These are phyloP conservation scores for Thymelicus sylvestris DNA, from an alignment of 2,888 invertebrate species.

Conservation along the genomic window DNA sequence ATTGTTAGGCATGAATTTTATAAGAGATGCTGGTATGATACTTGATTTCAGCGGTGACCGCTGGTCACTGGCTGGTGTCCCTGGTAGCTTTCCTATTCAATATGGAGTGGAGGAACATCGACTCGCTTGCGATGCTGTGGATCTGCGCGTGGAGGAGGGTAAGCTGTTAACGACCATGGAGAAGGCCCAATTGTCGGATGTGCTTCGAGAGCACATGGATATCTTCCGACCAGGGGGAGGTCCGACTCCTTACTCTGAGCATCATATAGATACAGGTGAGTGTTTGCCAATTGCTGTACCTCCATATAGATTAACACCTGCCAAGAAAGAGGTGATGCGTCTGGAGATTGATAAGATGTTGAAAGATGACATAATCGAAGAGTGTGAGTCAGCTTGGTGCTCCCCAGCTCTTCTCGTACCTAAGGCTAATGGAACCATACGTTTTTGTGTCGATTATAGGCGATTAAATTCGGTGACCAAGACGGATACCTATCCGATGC, in stretches of 20 bases:
- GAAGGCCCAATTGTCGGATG: neutral
- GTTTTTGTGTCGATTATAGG: constrained; percentile 58
- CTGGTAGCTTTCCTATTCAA: too few species aligned
- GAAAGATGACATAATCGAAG: constrained; percentile 54
- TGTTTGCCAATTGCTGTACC: constrained; percentile 43
- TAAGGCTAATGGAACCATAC: constrained; percentile 50
- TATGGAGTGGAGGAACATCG: too few species aligned
- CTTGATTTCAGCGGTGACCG: too few species aligned
- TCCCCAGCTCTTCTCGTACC: constrained; percentile 56
- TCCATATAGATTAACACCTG: constrained; percentile 40
- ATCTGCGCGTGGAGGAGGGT: neutral
- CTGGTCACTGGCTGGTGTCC: too few species aligned
- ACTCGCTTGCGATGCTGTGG: too few species aligned
- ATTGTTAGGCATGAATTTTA: too few species aligned
- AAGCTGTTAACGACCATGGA: neutral
- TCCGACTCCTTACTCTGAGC: neutral
- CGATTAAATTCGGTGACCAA: constrained; percentile 43
- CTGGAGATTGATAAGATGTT: constrained; percentile 52
- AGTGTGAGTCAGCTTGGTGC: constrained; percentile 58
- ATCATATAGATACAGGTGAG: constrained; percentile 49
- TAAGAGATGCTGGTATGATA: too few species aligned
- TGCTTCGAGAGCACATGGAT: neutral
- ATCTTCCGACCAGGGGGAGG: constrained; percentile 12
- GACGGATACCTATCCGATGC: constrained; percentile 54
- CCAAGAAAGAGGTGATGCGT: constrained; percentile 40